Evolutionary conservation across 2,888 invertebrate species (phyloP), one percentile per base, ranked within the genome.

Genomic region (Clivina fossor): DNA sequence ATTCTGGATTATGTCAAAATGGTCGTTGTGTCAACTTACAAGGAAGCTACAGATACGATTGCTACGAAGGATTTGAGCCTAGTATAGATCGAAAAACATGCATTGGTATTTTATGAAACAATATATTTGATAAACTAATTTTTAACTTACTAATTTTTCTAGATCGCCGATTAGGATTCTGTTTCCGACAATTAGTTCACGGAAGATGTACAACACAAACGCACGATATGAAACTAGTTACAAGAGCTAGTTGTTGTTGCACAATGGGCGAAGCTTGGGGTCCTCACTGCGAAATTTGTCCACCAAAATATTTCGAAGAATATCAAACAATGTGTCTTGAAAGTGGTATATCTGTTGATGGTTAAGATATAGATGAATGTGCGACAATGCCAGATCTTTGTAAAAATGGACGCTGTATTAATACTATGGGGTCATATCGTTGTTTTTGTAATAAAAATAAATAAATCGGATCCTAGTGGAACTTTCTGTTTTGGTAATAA

Each of bases 201-300:
- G 82, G 82, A 1, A 75, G 82, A 51, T 86, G 86, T 67, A 74
- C 79, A 0, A 73, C 78, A 0, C 74, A 78, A 53, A 76, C 78
- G 1, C 75, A 78, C 7, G 77, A 78, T 64, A 73, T 71, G 63
- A 78, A 69, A 68, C 75, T 70, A 51, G 79, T 76, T 38, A 82
- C 74, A n/a, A 82, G 84, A 65, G 85, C 86, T 0, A 85, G 86
- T 66, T 92, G 91, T 67, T 90, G 90, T 69, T 90, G 91, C 67
- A 86, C 89, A 0, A 83, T 88, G 75, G 91, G 89, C 7, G 84
- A 84, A 11, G 91, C 91, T 0, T 93, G 92, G 92, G 92, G 91
- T 0, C 80, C 86, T 0, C 79, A 81, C 33, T 93, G 92, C 71
- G 89, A 91, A 70, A 73, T 81, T 4, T 93, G 92, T 64, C 92